Percentiles rank a stretch among this genome's conserved stretches.
Conservation (phyloP, 2,113 vertebrate genomes). For the Datnioides undecimradiatus region DNA sequence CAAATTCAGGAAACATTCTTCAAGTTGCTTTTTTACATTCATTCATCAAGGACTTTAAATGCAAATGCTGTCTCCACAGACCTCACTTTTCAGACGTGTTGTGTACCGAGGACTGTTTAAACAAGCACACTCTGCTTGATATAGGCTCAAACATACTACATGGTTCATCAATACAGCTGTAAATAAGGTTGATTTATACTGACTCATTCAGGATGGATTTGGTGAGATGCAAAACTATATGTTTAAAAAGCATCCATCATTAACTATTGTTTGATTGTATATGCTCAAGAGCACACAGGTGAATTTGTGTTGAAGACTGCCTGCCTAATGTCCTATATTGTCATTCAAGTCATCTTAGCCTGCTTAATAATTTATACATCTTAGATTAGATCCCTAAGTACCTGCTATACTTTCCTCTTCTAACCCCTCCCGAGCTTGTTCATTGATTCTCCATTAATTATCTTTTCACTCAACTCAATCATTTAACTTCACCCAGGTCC, state of each 20-base stretch:
- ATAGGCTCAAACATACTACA: neutral
- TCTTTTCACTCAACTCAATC: slow-evolving; percentile 85
- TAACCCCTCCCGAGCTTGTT: slow-evolving; percentile 70
- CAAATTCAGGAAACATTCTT: slow-evolving; percentile 74
- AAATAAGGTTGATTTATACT: neutral
- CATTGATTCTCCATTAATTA: slow-evolving; percentile 88
- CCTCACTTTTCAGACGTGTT: slow-evolving; percentile 12
- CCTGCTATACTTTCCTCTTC: slow-evolving; percentile 62
- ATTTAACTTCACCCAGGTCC: slow-evolving; percentile 76
- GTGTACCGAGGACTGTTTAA: slow-evolving; percentile 10
- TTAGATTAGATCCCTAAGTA: slow-evolving; percentile 80
- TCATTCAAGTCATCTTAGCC: slow-evolving; percentile 82
- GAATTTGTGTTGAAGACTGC: slow-evolving; percentile 57
- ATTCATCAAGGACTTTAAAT: slow-evolving; percentile 70
- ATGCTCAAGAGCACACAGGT: slow-evolving; percentile 42
- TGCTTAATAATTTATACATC: slow-evolving; percentile 85
- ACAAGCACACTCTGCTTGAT: neutral
- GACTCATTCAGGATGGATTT: neutral
- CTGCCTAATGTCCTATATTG: slow-evolving; percentile 74
- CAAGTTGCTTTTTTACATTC: slow-evolving; percentile 69
- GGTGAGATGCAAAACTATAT: neutral
- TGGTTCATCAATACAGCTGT: neutral
- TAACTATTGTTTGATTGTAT: slow-evolving; percentile 19
- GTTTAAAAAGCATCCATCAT: slow-evolving; percentile 34
- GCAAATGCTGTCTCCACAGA: slow-evolving; percentile 43